Conservation (phyloP, 92 coral and sea anemone genomes). For the Porites cylindrica region DNA sequence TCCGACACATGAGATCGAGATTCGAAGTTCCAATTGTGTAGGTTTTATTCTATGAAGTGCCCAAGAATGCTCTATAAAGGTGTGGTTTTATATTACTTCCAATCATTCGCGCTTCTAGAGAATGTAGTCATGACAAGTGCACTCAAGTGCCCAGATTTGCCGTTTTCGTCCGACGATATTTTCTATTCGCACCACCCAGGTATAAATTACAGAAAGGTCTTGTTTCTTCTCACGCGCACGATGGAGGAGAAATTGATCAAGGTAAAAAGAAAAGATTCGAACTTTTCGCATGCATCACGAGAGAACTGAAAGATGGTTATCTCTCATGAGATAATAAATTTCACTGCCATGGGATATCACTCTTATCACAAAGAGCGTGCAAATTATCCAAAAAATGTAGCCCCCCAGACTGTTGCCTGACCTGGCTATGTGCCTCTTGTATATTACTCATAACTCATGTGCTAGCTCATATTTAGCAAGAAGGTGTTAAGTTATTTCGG, state of each 20-base stretch:
- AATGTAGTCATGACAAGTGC: conserved; percentile 30
- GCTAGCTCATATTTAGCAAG: conserved; percentile 38
- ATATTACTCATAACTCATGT: conserved; percentile 11
- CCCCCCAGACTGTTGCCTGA: conserved; percentile 47
- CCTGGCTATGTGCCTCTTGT: conserved; percentile 16
- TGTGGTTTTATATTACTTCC: conserved; percentile 35
- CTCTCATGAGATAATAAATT: conserved; percentile 49
- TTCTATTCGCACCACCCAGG: conserved; percentile 13
- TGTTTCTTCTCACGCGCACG: conserved; percentile 11
- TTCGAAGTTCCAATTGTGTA: not conserved
- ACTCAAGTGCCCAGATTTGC: conserved; percentile 23
- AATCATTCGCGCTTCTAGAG: conserved; percentile 21
- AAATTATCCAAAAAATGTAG: conserved; percentile 46
- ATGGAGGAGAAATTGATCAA: not conserved
- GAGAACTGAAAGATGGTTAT: conserved; percentile 61
- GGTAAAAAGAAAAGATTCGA: not conserved
- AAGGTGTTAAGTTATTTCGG: conserved; percentile 27
- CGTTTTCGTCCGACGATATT: conserved; percentile 23
- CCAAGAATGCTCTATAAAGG: conserved; percentile 5
- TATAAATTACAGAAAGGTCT: conserved; percentile 17
- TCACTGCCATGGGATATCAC: conserved; percentile 33
- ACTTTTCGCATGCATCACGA: conserved; percentile 42
- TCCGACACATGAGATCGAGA: not conserved
- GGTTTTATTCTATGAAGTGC: not conserved
- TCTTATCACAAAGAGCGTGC: conserved; percentile 45